Evolutionary conservation across 2,888 invertebrate genomes (phyloP), one percentile per base, ranked within the genome.

Genomic region (Rotaria socialis): DNA sequence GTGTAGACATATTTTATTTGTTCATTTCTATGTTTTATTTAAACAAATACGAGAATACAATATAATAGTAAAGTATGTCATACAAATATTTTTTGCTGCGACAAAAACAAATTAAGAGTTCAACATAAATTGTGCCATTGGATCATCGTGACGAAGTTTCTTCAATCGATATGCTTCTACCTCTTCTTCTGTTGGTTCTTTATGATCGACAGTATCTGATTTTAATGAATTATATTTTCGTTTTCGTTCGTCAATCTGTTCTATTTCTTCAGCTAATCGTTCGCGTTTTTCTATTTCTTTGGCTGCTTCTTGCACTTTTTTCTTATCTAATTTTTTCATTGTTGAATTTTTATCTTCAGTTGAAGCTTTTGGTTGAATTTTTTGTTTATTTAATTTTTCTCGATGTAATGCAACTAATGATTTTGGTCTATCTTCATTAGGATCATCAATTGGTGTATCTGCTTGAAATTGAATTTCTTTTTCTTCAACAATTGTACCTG

Each of bases 91-190:
- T 55, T 22, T 1, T 11, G 10, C n/a, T 8, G 6, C 41, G 22
- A 41, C 41, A 41, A 74, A 74, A 43, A 74, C 47, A 47, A 47
- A 41, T 41, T 74, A 74, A 74, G 74, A 74, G 41, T 74, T 74
- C 7, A 74, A 74, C 41, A 74, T 74, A 74, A 74, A 74, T 43
- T 74, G 74, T 86, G 94, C 93, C 97, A 98, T 97, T 0, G 98
- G 98, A 92, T 99, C 98, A 7, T 92, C 91, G 6, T 89, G 88
- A 86, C 91, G 92, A 86, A 93, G 92, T 86, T 95, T 93, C 91
- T 96, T 97, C 92, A 96, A 94, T 90, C 94, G 94, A 92, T 95
- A 97, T 0, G 96, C 96, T 91, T 98, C 97, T 90, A 97, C 93
- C 91, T 98, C 96, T 88, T 96, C 95, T 87, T 95, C 95, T 0